A percentile compares a stretch with the other conserved stretches of the same genome.
phyloP scores from a whole-genome alignment of 1,140 invertebrate genomes.

The Lasioglossum albipes region DNA sequence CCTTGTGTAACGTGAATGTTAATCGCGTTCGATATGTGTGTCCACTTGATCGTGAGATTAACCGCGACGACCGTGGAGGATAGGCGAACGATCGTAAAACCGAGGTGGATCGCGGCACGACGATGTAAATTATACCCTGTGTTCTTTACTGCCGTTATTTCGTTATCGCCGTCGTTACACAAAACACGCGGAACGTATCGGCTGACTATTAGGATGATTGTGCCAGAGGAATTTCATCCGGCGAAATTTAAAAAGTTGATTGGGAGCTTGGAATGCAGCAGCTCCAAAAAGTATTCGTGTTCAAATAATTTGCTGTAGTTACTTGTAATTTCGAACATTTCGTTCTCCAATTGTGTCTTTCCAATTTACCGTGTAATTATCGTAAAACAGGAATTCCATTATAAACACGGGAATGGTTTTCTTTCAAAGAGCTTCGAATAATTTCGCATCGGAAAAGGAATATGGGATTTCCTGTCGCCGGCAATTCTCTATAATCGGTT shows the following conservation, averaged over 20 bases:
- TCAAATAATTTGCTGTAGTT: no score
- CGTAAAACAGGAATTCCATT: no score
- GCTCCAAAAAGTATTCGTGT: no score
- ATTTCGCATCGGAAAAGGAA: not conserved
- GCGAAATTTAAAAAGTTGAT: no score
- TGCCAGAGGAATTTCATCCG: no score
- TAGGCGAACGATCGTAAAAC: slow-evolving; percentile 21
- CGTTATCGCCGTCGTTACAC: not conserved
- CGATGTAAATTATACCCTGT: slow-evolving; percentile 7
- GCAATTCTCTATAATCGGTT: not conserved
- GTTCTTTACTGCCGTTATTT: slow-evolving; percentile 1
- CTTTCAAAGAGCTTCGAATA: not conserved
- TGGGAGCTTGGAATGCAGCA: no score
- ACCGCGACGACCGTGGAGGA: slow-evolving; percentile 17
- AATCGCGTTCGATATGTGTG: slow-evolving; percentile 35
- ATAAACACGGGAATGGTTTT: no score
- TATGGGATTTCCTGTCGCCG: not conserved
- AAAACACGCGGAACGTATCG: not conserved
- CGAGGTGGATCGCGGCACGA: not conserved
- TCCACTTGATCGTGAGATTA: slow-evolving; percentile 47
- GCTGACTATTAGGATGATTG: not conserved
- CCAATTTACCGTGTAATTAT: no score
- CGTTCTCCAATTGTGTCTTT: no score
- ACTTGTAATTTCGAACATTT: no score
- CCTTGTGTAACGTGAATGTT: slow-evolving; percentile 52